These are phyloP conservation scores for Torymus texanus DNA, from an alignment of 2,888 invertebrate species.

Conservation along the genomic window DNA sequence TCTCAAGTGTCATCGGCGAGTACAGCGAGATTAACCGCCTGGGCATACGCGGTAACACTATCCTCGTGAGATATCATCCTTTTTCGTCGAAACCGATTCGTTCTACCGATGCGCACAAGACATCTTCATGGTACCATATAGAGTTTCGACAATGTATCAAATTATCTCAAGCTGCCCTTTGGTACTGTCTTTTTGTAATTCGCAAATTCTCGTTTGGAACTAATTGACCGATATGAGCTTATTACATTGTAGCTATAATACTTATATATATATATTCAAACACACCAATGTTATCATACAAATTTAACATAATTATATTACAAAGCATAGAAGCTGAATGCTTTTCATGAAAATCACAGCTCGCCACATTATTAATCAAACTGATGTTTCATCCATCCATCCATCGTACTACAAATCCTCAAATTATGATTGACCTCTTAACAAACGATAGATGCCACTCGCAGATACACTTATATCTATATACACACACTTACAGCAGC, in stretches of 20 bases:
- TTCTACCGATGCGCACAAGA: conserved; percentile 60
- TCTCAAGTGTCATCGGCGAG: conserved; percentile 55
- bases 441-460: conserved; percentile 33
- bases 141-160: conserved; percentile 63
- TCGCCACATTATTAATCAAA: not conserved
- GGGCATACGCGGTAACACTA: conserved; percentile 60
- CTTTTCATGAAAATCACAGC: not conserved
- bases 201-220: not conserved
- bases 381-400: not conserved
- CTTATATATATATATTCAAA: not conserved
- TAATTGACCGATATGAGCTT: too few species aligned
- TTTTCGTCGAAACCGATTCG: conserved; percentile 60
- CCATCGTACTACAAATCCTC: not conserved
- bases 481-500: too few species aligned
- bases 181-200: conserved; percentile 24
- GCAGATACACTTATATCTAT: not conserved
- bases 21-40: conserved; percentile 55
- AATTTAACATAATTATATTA: not conserved
- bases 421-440: conserved; percentile 23
- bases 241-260: too few species aligned
- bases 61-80: conserved; percentile 63
- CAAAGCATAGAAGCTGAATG: not conserved
- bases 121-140: conserved; percentile 61
- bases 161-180: conserved; percentile 60
- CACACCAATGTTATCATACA: not conserved